phyloP scores from a whole-genome alignment of 2,113 vertebrate genomes.

The Leucopsar rothschildi region DNA sequence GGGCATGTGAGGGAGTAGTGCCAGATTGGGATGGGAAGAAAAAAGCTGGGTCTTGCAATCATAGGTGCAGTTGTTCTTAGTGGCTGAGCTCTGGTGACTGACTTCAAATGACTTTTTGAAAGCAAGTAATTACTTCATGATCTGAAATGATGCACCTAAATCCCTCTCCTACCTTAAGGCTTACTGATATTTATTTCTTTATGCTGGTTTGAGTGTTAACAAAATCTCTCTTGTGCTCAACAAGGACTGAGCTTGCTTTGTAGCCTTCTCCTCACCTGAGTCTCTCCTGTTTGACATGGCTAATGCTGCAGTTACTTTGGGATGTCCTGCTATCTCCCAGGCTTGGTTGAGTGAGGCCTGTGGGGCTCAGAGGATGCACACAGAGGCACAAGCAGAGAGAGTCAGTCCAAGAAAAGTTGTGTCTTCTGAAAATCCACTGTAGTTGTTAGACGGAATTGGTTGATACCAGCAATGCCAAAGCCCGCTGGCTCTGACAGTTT shows the following conservation, averaged over 20 bases:
- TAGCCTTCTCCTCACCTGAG: background rate
- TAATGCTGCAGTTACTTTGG: background rate
- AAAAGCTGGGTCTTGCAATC: background rate
- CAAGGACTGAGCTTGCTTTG: background rate
- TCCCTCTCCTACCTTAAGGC: background rate
- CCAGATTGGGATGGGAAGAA: background rate
- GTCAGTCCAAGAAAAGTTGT: background rate
- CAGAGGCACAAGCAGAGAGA: background rate
- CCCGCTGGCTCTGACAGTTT: background rate
- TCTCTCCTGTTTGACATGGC: rapidly evolving
- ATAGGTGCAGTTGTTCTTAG: rapidly evolving
- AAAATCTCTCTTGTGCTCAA: background rate
- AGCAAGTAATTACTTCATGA: background rate
- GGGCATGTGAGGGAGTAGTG: background rate
- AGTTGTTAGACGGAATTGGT: background rate
- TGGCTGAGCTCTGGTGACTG: background rate
- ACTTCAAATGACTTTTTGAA: background rate
- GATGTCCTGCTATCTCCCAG: background rate
- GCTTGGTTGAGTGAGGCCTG: background rate
- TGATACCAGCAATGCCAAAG: background rate
- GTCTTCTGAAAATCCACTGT: background rate
- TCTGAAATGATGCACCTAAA: background rate
- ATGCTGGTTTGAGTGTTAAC: background rate
- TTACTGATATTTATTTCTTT: background rate
- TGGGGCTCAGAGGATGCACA: background rate